A percentile compares a stretch with the other conserved stretches of the same genome.
phyloP scores from a whole-genome alignment of 2,888 invertebrate species.

The Caenorhabditis parvicauda region DNA sequence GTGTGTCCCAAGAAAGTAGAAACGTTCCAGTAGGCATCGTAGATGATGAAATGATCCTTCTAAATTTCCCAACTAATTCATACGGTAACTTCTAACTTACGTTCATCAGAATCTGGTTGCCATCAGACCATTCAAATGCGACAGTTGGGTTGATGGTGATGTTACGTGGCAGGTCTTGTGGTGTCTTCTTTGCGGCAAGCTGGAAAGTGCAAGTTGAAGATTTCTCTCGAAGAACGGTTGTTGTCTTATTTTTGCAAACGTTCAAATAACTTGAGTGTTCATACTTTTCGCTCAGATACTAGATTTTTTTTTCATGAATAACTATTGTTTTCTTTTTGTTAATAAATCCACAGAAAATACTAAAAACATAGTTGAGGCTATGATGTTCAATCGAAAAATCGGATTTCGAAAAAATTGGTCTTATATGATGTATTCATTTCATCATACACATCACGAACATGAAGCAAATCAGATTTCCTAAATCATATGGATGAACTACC shows the following conservation, averaged over 20 bases:
- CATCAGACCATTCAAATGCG: constrained; percentile 58
- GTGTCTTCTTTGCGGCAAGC: constrained; percentile 50
- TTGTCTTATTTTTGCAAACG: no score
- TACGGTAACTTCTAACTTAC: constrained; percentile 16
- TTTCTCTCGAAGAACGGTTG: background rate
- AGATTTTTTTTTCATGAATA: no score
- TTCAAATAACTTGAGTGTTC: no score
- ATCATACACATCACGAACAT: no score
- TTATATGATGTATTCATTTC: no score
- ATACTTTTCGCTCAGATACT: no score
- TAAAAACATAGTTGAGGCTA: background rate
- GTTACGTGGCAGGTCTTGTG: constrained; percentile 44
- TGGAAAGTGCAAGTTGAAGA: constrained; percentile 7
- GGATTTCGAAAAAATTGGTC: background rate
- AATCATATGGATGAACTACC: no score
- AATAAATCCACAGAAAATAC: constrained; percentile 6
- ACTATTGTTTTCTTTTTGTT: no score
- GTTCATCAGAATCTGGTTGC: constrained; percentile 50
- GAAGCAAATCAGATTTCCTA: no score
- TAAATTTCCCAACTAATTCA: constrained; percentile 4
- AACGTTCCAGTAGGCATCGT: constrained; percentile 58
- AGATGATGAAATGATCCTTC: constrained; percentile 52
- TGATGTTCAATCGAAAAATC: background rate
- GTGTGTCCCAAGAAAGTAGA: constrained; percentile 47
- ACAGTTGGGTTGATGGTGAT: constrained; percentile 48